phyloP scores from a whole-genome alignment of 1,140 invertebrate species.

The Drosophila obscura region DNA sequence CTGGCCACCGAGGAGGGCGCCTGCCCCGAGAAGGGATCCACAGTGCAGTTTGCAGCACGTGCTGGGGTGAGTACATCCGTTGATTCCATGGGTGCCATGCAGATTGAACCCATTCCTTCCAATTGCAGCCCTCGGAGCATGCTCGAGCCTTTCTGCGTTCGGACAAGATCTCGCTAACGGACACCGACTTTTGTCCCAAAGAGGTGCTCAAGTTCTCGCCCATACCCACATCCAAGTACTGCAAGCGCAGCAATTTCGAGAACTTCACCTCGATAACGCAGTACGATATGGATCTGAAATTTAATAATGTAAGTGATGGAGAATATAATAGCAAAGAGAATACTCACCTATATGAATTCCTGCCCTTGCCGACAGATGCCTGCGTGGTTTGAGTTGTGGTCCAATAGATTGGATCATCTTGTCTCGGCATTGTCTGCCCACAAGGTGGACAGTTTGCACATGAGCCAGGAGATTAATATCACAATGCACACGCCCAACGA shows the following conservation, averaged over 20 bases:
- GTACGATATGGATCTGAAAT: constrained; percentile 79
- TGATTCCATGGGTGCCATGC: not conserved
- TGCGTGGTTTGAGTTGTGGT: constrained; percentile 81
- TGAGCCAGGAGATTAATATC: constrained; percentile 74
- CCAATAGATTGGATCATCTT: constrained; percentile 75
- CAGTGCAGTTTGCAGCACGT: constrained; percentile 65
- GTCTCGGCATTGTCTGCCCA: constrained; percentile 73
- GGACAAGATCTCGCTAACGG: constrained; percentile 71
- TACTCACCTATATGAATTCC: not conserved
- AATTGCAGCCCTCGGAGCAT: constrained; percentile 74
- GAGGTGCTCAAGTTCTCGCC: constrained; percentile 82
- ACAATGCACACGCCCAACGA: constrained; percentile 75
- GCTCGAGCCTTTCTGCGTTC: constrained; percentile 72
- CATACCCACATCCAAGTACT: constrained; percentile 79
- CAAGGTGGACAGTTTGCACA: constrained; percentile 74
- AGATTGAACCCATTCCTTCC: not conserved
- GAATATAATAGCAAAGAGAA: no score
- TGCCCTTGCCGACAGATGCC: constrained; percentile 63
- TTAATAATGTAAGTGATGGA: constrained; percentile 64
- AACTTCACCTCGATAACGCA: constrained; percentile 80
- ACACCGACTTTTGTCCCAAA: constrained; percentile 80
- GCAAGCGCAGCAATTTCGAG: constrained; percentile 80
- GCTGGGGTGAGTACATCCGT: constrained; percentile 68
- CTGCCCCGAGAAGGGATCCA: constrained; percentile 68
- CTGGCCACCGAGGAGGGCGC: constrained; percentile 57